phyloP scores from a whole-genome alignment of 2,113 vertebrate species.

The Upupa epops region DNA sequence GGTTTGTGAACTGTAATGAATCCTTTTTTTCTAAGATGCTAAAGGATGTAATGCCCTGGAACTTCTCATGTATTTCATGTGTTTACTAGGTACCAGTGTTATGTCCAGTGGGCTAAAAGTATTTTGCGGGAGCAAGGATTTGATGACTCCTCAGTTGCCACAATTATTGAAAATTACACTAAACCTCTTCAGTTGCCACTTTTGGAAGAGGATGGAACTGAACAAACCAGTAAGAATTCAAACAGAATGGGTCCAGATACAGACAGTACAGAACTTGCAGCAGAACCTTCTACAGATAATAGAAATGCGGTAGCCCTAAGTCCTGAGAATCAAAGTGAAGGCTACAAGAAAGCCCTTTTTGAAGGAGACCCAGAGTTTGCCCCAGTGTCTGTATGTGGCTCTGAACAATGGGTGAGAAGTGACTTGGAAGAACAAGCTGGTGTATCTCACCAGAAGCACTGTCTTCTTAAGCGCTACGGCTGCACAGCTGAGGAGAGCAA shows the following conservation, averaged over 20 bases:
- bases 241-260: not conserved
- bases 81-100: constrained; percentile 79
- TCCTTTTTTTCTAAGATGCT: not conserved
- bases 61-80: not conserved
- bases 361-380: constrained; percentile 22
- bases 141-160: constrained; percentile 62
- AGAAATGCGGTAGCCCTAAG: not conserved
- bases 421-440: not conserved
- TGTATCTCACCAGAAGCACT: not conserved
- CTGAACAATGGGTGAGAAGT: not conserved
- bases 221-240: not conserved
- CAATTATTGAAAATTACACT: constrained; percentile 72
- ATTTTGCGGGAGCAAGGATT: constrained; percentile 79
- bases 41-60: not conserved
- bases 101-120: constrained; percentile 77
- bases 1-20: not conserved
- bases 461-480: not conserved
- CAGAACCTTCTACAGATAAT: not conserved
- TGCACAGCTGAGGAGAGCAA: not conserved
- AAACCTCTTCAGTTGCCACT: constrained; percentile 25
- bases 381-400: not conserved
- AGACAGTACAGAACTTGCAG: not conserved
- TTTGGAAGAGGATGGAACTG: not conserved
- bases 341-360: not conserved
- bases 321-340: not conserved